These are phyloP conservation scores for Scaptomyza reducta DNA, from an alignment of 2,888 invertebrate species.

Conservation along the genomic window DNA sequence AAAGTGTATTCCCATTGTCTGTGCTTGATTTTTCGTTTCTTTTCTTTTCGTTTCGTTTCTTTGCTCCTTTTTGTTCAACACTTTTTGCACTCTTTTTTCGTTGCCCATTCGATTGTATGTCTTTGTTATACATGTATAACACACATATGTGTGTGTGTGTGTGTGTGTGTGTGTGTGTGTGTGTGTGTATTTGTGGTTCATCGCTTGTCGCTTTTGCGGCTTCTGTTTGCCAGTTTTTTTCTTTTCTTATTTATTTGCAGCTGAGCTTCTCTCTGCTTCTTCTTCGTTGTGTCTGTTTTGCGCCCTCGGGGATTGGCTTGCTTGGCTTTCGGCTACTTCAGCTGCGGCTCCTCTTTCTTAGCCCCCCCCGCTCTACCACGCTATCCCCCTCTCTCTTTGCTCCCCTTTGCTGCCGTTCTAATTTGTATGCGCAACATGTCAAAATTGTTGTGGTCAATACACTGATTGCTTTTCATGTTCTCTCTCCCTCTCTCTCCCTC, in stretches of 20 bases:
- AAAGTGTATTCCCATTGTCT: constrained; percentile 51
- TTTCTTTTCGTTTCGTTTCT: constrained; percentile 13
- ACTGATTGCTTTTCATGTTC: constrained; percentile 79
- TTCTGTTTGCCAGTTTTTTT: constrained; percentile 68
- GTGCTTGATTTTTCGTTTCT: constrained; percentile 13
- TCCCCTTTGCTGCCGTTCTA: constrained; percentile 49
- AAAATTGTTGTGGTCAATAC: constrained; percentile 81
- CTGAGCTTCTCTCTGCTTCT: constrained; percentile 47
- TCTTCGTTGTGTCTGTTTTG: neutral
- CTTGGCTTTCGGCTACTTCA: constrained; percentile 29
- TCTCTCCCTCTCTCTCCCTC: neutral
- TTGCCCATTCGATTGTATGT: constrained; percentile 40
- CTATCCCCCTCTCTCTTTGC: neutral
- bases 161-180: neutral
- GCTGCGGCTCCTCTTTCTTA: neutral
- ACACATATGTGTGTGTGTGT: neutral
- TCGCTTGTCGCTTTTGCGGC: constrained; percentile 72
- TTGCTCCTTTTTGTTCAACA: constrained; percentile 49
- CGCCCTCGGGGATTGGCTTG: constrained; percentile 49
- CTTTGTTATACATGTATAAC: too few relatives aligned
- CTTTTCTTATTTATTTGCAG: constrained; percentile 28
- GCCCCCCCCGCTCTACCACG: neutral
- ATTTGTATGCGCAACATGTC: constrained; percentile 81
- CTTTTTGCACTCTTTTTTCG: constrained; percentile 30
- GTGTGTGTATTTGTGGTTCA: constrained; percentile 35